Evolutionary conservation across 2,797 vertebrate genomes (phyloP).

Genomic region (Acrocephalus scirpaceus): DNA sequence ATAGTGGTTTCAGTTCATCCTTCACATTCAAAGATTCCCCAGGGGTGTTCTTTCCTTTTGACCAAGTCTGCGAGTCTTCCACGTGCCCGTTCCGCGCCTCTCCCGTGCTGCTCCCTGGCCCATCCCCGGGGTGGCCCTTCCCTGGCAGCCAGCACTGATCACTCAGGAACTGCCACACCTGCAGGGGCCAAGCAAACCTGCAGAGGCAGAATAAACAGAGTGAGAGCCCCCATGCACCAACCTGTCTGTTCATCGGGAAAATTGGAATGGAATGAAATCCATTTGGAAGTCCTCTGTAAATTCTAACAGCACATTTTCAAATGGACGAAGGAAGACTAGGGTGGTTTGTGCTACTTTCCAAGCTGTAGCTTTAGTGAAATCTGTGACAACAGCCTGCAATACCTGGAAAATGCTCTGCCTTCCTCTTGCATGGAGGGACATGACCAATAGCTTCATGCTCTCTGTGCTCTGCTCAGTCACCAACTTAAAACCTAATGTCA

Average conservation of each 20-base stretch:
- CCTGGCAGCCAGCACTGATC: conserved; percentile 70
- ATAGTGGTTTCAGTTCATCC: conserved; percentile 67
- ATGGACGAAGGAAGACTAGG: conserved; percentile 10
- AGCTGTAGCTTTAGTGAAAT: conserved; percentile 57
- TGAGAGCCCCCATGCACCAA: conserved; percentile 48
- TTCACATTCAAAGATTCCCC: conserved; percentile 58
- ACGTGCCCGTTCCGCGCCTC: conserved; percentile 62
- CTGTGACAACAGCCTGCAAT: conserved; percentile 33
- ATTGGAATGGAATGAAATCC: conserved; percentile 25
- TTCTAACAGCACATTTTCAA: conserved; percentile 28
- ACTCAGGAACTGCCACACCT: conserved; percentile 74
- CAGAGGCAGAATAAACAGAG: background rate
- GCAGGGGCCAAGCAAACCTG: conserved; percentile 48
- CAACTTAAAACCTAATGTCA: background rate
- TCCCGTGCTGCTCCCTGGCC: conserved; percentile 41
- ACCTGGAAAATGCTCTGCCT: background rate
- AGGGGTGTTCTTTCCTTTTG: conserved; percentile 60
- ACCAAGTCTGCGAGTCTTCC: conserved; percentile 75
- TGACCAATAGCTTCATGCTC: background rate
- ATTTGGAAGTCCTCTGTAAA: conserved; percentile 57
- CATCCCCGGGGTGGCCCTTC: conserved; percentile 6
- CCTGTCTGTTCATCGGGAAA: conserved; percentile 21
- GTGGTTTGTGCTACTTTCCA: conserved; percentile 44
- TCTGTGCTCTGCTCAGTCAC: background rate
- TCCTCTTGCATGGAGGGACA: background rate